Conservation (phyloP, 2,888 invertebrate genomes). For the Abrostola triplasia region DNA sequence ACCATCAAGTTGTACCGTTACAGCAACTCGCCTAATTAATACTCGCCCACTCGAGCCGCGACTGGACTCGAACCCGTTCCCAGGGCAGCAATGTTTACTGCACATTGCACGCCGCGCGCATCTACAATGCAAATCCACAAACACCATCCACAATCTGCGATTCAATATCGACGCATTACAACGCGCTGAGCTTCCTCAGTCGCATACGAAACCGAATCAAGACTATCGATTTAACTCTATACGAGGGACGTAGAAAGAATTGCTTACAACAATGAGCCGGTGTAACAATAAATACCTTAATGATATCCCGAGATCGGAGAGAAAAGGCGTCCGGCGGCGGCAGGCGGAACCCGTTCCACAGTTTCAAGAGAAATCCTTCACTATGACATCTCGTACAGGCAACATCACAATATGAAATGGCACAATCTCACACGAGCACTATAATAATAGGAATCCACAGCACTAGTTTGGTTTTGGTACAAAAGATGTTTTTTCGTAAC, state of each 20-base stretch:
- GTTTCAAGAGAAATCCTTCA: slow-evolving; percentile 85
- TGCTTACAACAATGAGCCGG: slow-evolving; percentile 87
- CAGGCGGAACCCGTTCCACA: slow-evolving; percentile 82
- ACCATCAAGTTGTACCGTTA: slow-evolving; percentile 71
- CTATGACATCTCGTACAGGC: slow-evolving; percentile 77
- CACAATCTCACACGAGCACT: slow-evolving; percentile 86
- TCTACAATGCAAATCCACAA: slow-evolving; percentile 85
- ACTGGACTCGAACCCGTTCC: slow-evolving; percentile 74
- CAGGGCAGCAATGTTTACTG: slow-evolving; percentile 67
- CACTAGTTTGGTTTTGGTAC: slow-evolving; percentile 83
- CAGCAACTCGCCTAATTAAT: slow-evolving; percentile 79
- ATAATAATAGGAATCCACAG: slow-evolving; percentile 80
- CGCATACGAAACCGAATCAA: slow-evolving; percentile 71
- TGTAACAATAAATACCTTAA: slow-evolving; percentile 89
- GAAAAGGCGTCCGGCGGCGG: slow-evolving; percentile 84
- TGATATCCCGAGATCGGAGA: slow-evolving; percentile 87
- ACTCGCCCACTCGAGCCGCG: slow-evolving; percentile 74
- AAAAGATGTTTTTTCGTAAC: slow-evolving; percentile 84
- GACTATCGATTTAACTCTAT: slow-evolving; percentile 85
- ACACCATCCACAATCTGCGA: slow-evolving; percentile 77
- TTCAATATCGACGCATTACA: slow-evolving; percentile 75
- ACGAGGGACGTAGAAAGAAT: slow-evolving; percentile 84
- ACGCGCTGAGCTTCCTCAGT: slow-evolving; percentile 61
- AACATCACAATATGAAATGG: slow-evolving; percentile 82
- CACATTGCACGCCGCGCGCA: slow-evolving; percentile 76